These are phyloP conservation scores for Anser cygnoides DNA, from an alignment of 2,113 vertebrate species.

Conservation along the genomic window DNA sequence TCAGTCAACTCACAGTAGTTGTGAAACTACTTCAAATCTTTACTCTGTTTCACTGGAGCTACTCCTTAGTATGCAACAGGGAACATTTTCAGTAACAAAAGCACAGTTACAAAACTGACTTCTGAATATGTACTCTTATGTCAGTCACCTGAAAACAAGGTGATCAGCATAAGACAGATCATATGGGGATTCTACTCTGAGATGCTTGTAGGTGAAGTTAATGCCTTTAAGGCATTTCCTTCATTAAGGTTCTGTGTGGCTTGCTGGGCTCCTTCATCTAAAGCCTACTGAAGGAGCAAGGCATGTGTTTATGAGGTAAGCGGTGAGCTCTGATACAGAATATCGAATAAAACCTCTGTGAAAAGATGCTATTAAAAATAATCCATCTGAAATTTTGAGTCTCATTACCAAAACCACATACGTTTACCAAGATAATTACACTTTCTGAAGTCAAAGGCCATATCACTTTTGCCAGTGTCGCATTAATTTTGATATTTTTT, in stretches of 20 bases:
- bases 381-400: slow-evolving; percentile 20
- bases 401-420: slow-evolving; percentile 5
- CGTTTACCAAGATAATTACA: slow-evolving; percentile 20
- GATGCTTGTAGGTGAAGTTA: not conserved
- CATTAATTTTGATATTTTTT: not conserved
- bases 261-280: not conserved
- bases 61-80: not conserved
- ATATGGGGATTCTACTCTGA: not conserved
- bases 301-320: not conserved
- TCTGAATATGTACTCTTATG: not conserved
- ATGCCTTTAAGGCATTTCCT: not conserved
- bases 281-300: not conserved
- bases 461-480: not conserved
- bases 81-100: not conserved
- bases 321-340: not conserved
- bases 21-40: not conserved
- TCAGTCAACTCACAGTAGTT: not conserved
- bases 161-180: not conserved
- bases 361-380: slow-evolving; percentile 53
- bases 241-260: not conserved
- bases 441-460: not conserved
- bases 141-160: not conserved
- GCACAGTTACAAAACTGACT: not conserved
- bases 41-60: not conserved
- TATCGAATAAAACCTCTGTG: not conserved